Evolutionary conservation across 2,797 vertebrate genomes (phyloP).

Genomic region (Platyrinchus mystaceus): DNA sequence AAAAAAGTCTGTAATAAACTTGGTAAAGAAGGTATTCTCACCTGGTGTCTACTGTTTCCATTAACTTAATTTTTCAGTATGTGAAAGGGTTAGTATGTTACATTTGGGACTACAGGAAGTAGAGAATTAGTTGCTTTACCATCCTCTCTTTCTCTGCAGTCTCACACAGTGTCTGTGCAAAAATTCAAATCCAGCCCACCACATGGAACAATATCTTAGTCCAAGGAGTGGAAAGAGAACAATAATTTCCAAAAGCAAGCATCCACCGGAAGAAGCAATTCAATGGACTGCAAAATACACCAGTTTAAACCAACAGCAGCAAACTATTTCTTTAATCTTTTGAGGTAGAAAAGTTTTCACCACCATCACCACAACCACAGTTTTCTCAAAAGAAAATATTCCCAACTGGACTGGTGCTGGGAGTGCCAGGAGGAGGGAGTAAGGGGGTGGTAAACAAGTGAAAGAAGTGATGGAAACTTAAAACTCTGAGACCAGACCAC

Average conservation of each 20-base stretch:
- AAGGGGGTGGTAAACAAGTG: neutral
- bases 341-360: neutral
- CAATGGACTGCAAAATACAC: neutral
- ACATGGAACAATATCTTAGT: neutral
- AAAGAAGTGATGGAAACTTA: neutral
- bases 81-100: rapidly evolving
- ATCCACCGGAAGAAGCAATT: neutral
- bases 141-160: neutral
- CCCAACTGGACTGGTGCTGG: neutral
- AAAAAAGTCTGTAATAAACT: neutral
- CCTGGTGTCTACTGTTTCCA: neutral
- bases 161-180: neutral
- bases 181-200: neutral
- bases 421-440: neutral
- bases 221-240: neutral
- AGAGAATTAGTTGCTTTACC: neutral
- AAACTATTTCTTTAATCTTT: neutral
- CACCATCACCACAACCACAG: neutral
- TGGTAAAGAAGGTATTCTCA: neutral
- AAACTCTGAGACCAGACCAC: neutral
- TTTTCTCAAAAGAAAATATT: neutral
- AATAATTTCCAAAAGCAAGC: neutral
- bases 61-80: neutral
- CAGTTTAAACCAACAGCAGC: neutral
- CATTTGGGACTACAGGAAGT: neutral